A percentile compares a stretch with the other conserved stretches of the same genome.
phyloP scores from a whole-genome alignment of 2,888 invertebrate species.

The Dioctria linearis region DNA sequence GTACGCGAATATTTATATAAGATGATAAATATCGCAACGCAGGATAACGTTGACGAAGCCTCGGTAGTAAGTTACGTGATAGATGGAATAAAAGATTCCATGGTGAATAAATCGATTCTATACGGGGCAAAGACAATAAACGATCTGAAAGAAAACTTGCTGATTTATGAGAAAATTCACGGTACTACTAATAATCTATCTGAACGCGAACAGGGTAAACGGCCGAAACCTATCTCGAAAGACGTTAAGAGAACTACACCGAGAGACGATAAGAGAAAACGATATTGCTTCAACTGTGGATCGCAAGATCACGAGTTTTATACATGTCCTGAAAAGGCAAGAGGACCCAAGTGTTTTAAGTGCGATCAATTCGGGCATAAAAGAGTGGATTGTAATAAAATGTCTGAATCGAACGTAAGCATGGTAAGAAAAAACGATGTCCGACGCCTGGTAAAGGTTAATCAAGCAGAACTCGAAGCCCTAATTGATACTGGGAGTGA shows the following conservation, averaged over 20 bases:
- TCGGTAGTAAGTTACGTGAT: neutral
- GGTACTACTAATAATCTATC: neutral
- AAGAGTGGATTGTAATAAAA: constrained; percentile 26
- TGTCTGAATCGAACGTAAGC: too few relatives aligned
- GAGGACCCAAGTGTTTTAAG: neutral
- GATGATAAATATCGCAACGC: too few relatives aligned
- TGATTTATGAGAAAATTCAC: constrained; percentile 8
- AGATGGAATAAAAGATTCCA: neutral
- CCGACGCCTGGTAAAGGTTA: too few relatives aligned
- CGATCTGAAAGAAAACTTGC: constrained; percentile 14
- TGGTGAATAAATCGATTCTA: neutral
- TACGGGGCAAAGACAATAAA: constrained; percentile 16
- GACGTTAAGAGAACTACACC: neutral
- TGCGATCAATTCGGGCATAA: constrained; percentile 63
- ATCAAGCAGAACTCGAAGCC: too few relatives aligned
- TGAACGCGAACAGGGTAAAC: neutral
- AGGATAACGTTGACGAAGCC: too few relatives aligned
- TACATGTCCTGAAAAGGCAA: too few relatives aligned
- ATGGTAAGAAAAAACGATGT: too few relatives aligned
- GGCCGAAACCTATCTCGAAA: neutral
- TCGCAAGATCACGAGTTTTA: too few relatives aligned
- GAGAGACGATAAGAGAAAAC: too few relatives aligned
- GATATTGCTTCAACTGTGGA: too few relatives aligned
- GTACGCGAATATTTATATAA: too few relatives aligned
- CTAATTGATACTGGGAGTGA: too few relatives aligned